Percentiles rank a stretch among this genome's conserved stretches.
phyloP scores from a whole-genome alignment of 2,888 invertebrate genomes.

The Mylabris sibirica region DNA sequence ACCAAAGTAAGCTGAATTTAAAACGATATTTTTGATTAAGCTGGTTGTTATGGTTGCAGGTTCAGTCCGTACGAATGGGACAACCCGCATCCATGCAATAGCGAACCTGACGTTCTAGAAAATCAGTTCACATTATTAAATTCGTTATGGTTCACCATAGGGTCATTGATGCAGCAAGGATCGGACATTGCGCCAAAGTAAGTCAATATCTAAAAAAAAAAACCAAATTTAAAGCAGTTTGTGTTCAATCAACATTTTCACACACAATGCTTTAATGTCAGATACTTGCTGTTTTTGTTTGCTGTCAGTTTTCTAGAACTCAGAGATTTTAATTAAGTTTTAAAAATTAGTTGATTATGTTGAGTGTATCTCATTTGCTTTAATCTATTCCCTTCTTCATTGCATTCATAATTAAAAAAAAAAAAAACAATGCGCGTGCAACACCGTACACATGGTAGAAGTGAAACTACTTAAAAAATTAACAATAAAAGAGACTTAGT shows the following conservation, averaged over 20 bases:
- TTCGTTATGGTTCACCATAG: slow-evolving; percentile 95
- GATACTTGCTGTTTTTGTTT: slow-evolving; percentile 7
- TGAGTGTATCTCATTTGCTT: background rate
- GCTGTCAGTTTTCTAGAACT: slow-evolving; percentile 55
- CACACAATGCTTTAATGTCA: background rate
- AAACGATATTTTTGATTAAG: slow-evolving; percentile 26
- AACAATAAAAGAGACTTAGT: no score
- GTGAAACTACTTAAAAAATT: no score
- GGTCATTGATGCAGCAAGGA: slow-evolving; percentile 92
- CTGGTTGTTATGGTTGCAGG: slow-evolving; percentile 66
- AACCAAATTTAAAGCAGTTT: slow-evolving; percentile 29
- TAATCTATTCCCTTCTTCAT: background rate
- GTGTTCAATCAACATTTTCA: slow-evolving; percentile 30
- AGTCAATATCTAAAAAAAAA: slow-evolving; percentile 63
- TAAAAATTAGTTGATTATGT: background rate
- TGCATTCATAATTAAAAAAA: background rate
- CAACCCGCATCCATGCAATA: slow-evolving; percentile 85
- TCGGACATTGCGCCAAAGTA: slow-evolving; percentile 92
- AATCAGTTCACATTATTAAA: slow-evolving; percentile 91
- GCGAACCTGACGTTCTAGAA: slow-evolving; percentile 84
- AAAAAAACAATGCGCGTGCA: no score
- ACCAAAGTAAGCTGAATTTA: slow-evolving; percentile 79
- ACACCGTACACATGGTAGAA: no score
- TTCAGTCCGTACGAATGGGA: slow-evolving; percentile 95
- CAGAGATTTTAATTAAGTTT: slow-evolving; percentile 49